Conservation (phyloP, 2,113 vertebrate genomes). For the Tetraodon nigroviridis region DNA sequence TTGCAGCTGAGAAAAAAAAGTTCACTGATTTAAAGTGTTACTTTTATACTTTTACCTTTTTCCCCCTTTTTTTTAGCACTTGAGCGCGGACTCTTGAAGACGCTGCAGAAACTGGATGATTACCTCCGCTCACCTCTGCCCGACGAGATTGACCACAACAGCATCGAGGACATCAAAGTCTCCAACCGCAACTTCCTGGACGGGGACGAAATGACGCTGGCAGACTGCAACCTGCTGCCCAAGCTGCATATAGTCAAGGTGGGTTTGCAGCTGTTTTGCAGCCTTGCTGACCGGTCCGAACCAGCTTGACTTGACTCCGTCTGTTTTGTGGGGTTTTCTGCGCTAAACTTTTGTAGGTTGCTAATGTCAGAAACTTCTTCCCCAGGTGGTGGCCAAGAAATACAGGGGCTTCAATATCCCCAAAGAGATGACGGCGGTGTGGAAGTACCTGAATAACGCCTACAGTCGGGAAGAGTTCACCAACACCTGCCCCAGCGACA, state of each 20-base stretch:
- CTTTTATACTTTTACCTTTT: slow-evolving; percentile 12
- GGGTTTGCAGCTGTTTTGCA: neutral
- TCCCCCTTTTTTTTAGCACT: slow-evolving; percentile 75
- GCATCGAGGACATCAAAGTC: slow-evolving; percentile 85
- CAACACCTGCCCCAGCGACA: slow-evolving; percentile 96
- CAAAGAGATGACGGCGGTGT: slow-evolving; percentile 88
- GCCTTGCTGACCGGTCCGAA: neutral
- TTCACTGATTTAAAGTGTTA: neutral
- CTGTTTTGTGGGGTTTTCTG: neutral
- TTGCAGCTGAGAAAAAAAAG: neutral
- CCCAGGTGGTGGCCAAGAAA: slow-evolving; percentile 96
- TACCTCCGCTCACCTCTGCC: slow-evolving; percentile 90
- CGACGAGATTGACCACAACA: slow-evolving; percentile 96
- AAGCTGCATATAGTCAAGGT: slow-evolving; percentile 98
- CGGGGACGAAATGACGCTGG: slow-evolving; percentile 93
- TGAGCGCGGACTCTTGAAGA: slow-evolving; percentile 91
- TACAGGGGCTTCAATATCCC: slow-evolving; percentile 95
- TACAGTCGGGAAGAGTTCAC: slow-evolving; percentile 95
- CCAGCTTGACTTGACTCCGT: too few species aligned
- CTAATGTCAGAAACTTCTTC: neutral
- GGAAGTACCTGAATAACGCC: slow-evolving; percentile 92
- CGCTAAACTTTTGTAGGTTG: too few species aligned
- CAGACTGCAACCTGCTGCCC: slow-evolving; percentile 95
- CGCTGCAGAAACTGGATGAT: slow-evolving; percentile 93
- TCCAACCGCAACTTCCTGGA: slow-evolving; percentile 91